Base-by-base conservation (phyloP, 2,888 invertebrate genomes). In the Acanthosepion esculentum region DNA sequence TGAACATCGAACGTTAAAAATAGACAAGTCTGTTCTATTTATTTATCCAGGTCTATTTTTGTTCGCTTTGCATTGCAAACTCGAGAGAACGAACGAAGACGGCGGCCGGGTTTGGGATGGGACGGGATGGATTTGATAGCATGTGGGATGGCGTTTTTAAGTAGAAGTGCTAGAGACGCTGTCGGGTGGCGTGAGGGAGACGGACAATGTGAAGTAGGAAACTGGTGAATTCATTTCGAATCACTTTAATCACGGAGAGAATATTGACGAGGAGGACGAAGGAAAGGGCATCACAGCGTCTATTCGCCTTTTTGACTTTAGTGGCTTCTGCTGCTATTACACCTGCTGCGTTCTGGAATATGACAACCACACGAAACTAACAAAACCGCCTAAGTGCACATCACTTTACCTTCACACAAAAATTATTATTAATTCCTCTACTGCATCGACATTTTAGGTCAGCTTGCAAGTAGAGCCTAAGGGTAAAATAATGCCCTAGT, bases 21-120 rank as follows among this genome's bases (percentile, higher is more conserved):
- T 78, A 78, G 78, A 78, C 78, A 78, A 33, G 33, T 78, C 78
- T n/a, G n/a, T n/a, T 78, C n/a, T 78, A 78, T 78, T 78, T 78
- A 78, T 78, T 78, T 78, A 78, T 15, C 15, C 12, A 0, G 1
- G 78, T 78, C 78, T 78, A 78, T 78, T 78, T 78, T n/a, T 78
- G n/a, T n/a, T n/a, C n/a, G 5, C 78, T 78, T n/a, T 78, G n/a
- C 78, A 15, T 78, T 12, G n/a, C 78, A n/a, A 59, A 59, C 59
- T 20, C 59, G 59, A 59, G n/a, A 78, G n/a, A 78, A n/a, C n/a
- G 78, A 78, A 33, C n/a, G 5, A 33, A 33, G 78, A n/a, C n/a
- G 33, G n/a, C n/a, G 78, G 33, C n/a, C 78, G n/a, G n/a, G 78
- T 12, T 33, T 10, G n/a, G 78, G n/a, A 78, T 15, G n/a, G 33